phyloP scores from a whole-genome alignment of 2,888 invertebrate species.

The Electrophaes corylata region DNA sequence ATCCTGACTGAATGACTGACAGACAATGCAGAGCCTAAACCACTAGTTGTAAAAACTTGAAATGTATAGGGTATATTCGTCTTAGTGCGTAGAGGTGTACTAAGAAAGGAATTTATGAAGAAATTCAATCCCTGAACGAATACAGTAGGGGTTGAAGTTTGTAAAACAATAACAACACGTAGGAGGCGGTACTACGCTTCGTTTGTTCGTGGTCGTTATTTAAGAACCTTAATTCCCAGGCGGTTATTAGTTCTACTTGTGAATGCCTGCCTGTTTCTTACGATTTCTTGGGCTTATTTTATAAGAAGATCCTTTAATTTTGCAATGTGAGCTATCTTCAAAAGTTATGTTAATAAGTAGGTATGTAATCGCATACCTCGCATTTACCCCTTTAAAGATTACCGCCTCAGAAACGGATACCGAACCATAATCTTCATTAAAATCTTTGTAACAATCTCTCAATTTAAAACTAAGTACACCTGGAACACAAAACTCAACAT shows the following conservation, averaged over 20 bases:
- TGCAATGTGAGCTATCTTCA: background rate
- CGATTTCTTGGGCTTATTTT: background rate
- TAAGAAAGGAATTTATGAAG: too few relatives aligned
- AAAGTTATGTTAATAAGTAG: constrained; percentile 4
- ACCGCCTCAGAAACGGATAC: constrained; percentile 36
- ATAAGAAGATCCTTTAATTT: background rate
- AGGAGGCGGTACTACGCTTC: background rate
- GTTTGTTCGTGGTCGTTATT: background rate
- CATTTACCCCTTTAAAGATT: constrained; percentile 32
- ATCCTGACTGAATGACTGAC: too few relatives aligned
- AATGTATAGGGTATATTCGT: too few relatives aligned
- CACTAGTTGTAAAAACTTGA: too few relatives aligned
- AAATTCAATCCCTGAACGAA: too few relatives aligned
- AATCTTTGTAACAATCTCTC: constrained; percentile 50
- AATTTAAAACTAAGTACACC: constrained; percentile 44
- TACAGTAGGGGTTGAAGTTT: too few relatives aligned
- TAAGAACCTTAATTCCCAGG: background rate
- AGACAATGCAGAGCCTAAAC: too few relatives aligned
- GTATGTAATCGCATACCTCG: constrained; percentile 9
- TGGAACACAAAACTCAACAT: constrained; percentile 33
- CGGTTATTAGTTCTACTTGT: background rate
- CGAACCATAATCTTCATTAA: constrained; percentile 47
- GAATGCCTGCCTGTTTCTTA: background rate
- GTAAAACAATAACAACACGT: too few relatives aligned
- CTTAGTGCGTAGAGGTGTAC: too few relatives aligned